Percentiles rank a stretch among this genome's conserved stretches.
phyloP scores from a whole-genome alignment of 2,888 invertebrate species.

The Papilio demoleus region DNA sequence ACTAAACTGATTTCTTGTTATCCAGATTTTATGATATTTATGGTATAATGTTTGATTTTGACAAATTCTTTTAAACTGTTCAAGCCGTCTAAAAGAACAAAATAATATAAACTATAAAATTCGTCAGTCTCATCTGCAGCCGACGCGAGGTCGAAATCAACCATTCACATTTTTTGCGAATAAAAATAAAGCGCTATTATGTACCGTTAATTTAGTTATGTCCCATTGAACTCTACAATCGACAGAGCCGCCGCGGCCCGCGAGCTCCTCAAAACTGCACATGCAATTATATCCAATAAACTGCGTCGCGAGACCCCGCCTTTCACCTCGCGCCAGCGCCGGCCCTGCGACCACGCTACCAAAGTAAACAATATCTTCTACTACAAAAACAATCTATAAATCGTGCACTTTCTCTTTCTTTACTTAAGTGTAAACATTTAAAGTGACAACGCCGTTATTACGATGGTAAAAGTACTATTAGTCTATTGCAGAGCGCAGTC shows the following conservation, averaged over 20 bases:
- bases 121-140: too few relatives aligned
- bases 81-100: too few relatives aligned
- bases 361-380: not conserved
- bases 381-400: not conserved
- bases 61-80: not conserved
- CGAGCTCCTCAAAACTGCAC: slow-evolving; percentile 32
- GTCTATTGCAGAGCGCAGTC: not conserved
- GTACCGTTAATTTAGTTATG: slow-evolving; percentile 2
- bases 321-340: slow-evolving; percentile 24
- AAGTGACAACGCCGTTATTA: not conserved
- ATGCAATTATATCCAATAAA: slow-evolving; percentile 32
- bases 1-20: not conserved
- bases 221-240: slow-evolving; percentile 8
- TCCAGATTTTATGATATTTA: not conserved
- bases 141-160: not conserved
- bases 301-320: slow-evolving; percentile 19
- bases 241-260: not conserved
- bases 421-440: not conserved
- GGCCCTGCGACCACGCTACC: not conserved
- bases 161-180: not conserved
- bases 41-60: not conserved
- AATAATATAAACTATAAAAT: too few relatives aligned
- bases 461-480: not conserved
- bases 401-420: not conserved
- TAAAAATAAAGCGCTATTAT: not conserved